Percentiles rank a stretch among this genome's conserved stretches.
Evolutionary conservation across 2,888 invertebrate genomes (phyloP).

Genomic region (Eupithecia inturbata): DNA sequence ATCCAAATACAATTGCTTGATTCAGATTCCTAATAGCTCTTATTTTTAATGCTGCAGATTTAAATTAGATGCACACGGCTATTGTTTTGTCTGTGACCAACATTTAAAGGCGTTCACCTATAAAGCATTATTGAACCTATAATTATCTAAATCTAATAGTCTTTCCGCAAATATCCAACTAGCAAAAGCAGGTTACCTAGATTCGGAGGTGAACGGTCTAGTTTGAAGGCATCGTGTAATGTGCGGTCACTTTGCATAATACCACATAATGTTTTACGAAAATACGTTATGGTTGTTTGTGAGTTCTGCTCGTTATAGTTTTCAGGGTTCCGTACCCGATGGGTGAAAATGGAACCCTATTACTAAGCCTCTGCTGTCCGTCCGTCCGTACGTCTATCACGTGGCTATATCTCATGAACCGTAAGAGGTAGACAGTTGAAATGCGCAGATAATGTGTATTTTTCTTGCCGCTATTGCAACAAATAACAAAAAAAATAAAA

Average conservation of each 20-base stretch:
- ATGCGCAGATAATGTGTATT: too few relatives aligned
- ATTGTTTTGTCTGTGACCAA: neutral
- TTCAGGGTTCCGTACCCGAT: too few relatives aligned
- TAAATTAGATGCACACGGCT: neutral
- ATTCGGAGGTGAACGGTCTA: constrained; percentile 6
- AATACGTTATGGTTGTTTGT: neutral
- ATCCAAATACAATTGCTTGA: neutral
- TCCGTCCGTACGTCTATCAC: too few relatives aligned
- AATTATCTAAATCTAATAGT: neutral
- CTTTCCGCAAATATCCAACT: neutral
- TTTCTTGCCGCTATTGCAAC: too few relatives aligned
- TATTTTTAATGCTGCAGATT: neutral
- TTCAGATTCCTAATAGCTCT: neutral
- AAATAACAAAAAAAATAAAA: too few relatives aligned
- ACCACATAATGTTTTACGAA: neutral
- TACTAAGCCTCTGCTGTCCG: too few relatives aligned
- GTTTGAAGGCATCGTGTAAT: constrained; percentile 1
- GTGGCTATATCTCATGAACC: too few relatives aligned
- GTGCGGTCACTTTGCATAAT: constrained; percentile 5
- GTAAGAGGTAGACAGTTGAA: too few relatives aligned
- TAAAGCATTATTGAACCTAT: neutral
- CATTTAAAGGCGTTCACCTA: neutral
- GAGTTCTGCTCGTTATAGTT: neutral
- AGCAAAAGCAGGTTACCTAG: constrained; percentile 9
- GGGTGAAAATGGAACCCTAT: too few relatives aligned